Evolutionary conservation across 2,113 vertebrate genomes (phyloP).

Genomic region (Steatornis caripensis): DNA sequence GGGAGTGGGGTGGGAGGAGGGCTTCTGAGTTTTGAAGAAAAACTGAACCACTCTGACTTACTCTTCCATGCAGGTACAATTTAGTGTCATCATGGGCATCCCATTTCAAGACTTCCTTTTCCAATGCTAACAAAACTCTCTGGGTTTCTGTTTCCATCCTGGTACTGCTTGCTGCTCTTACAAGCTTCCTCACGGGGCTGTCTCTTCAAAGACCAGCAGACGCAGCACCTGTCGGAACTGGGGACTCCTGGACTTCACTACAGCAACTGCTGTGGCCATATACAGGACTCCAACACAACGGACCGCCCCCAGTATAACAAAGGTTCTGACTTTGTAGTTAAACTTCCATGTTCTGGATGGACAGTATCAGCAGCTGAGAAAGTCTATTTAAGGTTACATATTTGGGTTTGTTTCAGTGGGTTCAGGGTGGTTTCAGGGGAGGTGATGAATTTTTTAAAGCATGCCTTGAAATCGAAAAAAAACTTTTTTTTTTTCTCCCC

Average conservation of each 20-base stretch:
- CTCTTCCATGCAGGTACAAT: conserved; percentile 22
- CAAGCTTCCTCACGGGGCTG: conserved; percentile 82
- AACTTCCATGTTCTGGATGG: background rate
- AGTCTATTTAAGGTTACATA: background rate
- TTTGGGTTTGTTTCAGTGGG: background rate
- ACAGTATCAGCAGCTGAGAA: background rate
- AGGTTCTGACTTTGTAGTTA: background rate
- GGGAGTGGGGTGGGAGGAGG: background rate
- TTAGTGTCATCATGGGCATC: conserved; percentile 16
- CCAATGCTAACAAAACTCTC: conserved; percentile 68
- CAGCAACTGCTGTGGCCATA: conserved; percentile 93
- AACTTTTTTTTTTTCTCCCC: no score
- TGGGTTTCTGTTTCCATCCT: conserved; percentile 78
- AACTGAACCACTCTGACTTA: background rate
- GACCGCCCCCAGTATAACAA: conserved; percentile 83
- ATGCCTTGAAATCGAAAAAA: background rate
- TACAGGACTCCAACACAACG: conserved; percentile 80
- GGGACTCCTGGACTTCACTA: conserved; percentile 86
- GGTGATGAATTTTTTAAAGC: no score
- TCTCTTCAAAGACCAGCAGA: conserved; percentile 86
- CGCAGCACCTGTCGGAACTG: conserved; percentile 82
- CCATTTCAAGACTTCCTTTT: conserved; percentile 54
- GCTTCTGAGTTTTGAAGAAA: background rate
- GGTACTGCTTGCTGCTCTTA: conserved; percentile 80
- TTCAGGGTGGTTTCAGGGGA: background rate